Conservation (phyloP, 2,797 vertebrate genomes). For the Prionace glauca region DNA sequence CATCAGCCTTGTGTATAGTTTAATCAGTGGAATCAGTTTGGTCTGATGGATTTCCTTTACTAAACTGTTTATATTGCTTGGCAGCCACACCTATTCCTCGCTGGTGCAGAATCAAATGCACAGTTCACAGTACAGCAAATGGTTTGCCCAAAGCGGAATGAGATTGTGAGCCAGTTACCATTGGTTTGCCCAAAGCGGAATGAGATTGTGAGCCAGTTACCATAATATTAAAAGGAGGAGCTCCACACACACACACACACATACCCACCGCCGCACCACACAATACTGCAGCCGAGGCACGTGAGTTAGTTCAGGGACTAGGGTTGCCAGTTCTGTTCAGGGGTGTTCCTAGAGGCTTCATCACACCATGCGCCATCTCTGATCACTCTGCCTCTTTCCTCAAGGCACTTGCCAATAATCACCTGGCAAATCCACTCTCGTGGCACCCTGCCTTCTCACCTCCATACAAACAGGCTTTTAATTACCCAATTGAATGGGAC, state of each 20-base stretch:
- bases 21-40: constrained; percentile 32
- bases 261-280: too few species aligned
- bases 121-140: not conserved
- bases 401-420: not conserved
- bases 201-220: not conserved
- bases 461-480: not conserved
- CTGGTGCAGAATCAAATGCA: not conserved
- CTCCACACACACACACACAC: not conserved
- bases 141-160: not conserved
- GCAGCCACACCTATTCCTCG: not conserved
- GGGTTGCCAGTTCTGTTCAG: not conserved
- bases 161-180: not conserved
- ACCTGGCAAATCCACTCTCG: not conserved
- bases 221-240: not conserved
- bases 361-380: not conserved
- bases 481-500: not conserved
- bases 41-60: constrained; percentile 22
- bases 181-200: not conserved
- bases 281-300: too few species aligned
- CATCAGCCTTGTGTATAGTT: not conserved
- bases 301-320: not conserved
- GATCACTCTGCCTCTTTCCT: too few species aligned
- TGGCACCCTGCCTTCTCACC: not conserved
- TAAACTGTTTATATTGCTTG: not conserved
- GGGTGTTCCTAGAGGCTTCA: not conserved